A percentile compares a stretch with the other conserved stretches of the same genome.
phyloP scores from a whole-genome alignment of 2,888 invertebrate genomes.

The Diaprepes abbreviatus region DNA sequence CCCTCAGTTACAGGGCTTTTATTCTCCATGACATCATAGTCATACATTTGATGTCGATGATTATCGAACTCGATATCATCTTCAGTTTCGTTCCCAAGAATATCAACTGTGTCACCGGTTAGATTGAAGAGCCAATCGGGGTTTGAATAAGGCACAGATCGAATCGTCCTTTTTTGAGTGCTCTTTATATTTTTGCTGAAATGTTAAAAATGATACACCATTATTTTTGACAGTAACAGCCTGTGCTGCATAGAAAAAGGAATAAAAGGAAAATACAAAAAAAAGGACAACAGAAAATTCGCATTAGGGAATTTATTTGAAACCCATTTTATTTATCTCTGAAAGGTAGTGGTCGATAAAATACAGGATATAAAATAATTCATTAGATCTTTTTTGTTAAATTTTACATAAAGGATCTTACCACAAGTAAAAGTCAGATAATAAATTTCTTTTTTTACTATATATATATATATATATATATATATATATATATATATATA shows the following conservation, averaged over 20 bases:
- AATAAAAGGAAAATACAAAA: too few species aligned
- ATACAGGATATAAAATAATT: too few species aligned
- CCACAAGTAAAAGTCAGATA: too few species aligned
- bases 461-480: too few species aligned
- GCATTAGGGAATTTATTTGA: too few species aligned
- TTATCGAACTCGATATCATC: slow-evolving; percentile 48
- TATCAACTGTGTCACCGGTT: slow-evolving; percentile 68
- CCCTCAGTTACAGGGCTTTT: background rate
- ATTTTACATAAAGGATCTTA: too few species aligned
- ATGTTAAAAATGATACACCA: background rate
- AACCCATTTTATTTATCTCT: too few species aligned
- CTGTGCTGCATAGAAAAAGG: background rate
- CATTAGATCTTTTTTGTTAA: too few species aligned
- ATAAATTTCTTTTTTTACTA: too few species aligned
- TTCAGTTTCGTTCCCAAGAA: slow-evolving; percentile 56
- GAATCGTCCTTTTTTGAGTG: slow-evolving; percentile 2
- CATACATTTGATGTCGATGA: slow-evolving; percentile 7
- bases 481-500: too few species aligned
- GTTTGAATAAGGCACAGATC: slow-evolving; percentile 18
- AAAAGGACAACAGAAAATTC: too few species aligned
- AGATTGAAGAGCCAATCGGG: slow-evolving; percentile 65
- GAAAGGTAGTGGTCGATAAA: too few species aligned
- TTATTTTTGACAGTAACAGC: background rate
- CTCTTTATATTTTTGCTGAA: slow-evolving; percentile 37
- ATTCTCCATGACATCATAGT: background rate